Evolutionary conservation across 2,113 vertebrate genomes (phyloP).

Genomic region (Sander vitreus): DNA sequence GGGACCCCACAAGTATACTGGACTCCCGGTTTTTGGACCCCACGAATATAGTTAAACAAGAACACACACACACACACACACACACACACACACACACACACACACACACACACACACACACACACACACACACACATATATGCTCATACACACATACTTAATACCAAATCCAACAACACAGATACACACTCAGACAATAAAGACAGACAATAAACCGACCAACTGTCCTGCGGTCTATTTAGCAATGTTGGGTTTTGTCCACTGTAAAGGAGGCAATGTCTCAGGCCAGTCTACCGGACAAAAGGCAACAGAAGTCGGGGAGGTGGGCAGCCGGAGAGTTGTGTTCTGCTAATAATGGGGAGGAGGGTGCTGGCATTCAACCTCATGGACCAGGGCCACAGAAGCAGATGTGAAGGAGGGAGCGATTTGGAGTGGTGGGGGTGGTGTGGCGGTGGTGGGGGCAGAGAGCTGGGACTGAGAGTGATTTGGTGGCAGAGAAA

Average conservation of each 20-base stretch:
- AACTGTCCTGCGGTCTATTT: slow-evolving; percentile 75
- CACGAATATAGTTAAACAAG: too few relatives aligned
- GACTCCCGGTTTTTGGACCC: too few relatives aligned
- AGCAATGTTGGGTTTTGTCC: slow-evolving; percentile 61
- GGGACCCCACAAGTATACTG: too few relatives aligned
- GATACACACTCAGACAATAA: slow-evolving; percentile 2
- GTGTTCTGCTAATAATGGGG: slow-evolving; percentile 74
- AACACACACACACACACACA: too few relatives aligned
- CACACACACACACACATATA: background rate
- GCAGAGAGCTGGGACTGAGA: slow-evolving; percentile 28
- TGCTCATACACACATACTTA: slow-evolving; percentile 41
- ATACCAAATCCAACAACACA: slow-evolving; percentile 47
- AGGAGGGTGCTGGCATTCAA: slow-evolving; percentile 80
- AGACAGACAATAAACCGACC: slow-evolving; percentile 67
- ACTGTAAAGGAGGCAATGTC: slow-evolving; percentile 52
- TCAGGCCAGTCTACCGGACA: slow-evolving; percentile 57
- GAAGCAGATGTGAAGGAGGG: slow-evolving; percentile 79
- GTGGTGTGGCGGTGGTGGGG: slow-evolving; percentile 11
- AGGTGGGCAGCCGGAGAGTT: slow-evolving; percentile 59
- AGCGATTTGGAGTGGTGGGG: slow-evolving; percentile 12
- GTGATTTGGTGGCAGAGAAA: slow-evolving; percentile 44
- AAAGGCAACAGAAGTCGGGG: slow-evolving; percentile 77
- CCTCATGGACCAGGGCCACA: slow-evolving; percentile 69
- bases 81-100: background rate
- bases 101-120: too few relatives aligned